Conservation (phyloP, 2,888 invertebrate genomes). For the Rhyacophila evoluta region DNA sequence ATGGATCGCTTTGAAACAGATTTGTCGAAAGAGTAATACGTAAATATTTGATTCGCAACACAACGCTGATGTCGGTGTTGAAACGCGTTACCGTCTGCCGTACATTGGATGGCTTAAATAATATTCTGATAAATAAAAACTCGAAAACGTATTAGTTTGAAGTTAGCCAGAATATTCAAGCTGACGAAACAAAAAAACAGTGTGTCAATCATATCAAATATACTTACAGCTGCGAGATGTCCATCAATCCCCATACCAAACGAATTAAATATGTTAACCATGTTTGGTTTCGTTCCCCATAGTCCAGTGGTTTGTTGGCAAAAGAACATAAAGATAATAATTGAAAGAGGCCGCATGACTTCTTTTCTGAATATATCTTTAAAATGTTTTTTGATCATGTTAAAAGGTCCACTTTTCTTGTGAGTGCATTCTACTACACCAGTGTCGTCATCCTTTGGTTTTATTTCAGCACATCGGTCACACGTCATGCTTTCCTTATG, state of each 20-base stretch:
- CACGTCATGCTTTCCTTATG: conserved; percentile 59
- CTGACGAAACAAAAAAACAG: too few relatives aligned
- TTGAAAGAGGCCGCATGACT: conserved; percentile 66
- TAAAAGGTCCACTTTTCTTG: conserved; percentile 59
- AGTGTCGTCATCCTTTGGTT: conserved; percentile 52
- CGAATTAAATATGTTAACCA: conserved; percentile 68
- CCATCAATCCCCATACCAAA: conserved; percentile 59
- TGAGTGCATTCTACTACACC: conserved; percentile 58
- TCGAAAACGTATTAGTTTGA: too few relatives aligned
- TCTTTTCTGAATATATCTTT: conserved; percentile 66
- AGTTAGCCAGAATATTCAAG: too few relatives aligned
- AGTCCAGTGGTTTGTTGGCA: conserved; percentile 69
- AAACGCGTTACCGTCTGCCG: too few relatives aligned
- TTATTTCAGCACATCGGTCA: conserved; percentile 30
- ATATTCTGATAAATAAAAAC: too few relatives aligned
- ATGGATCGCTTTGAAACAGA: too few relatives aligned
- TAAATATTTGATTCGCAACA: too few relatives aligned
- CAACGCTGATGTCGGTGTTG: too few relatives aligned
- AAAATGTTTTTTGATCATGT: conserved; percentile 57
- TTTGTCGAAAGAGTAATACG: too few relatives aligned
- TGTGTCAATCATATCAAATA: too few relatives aligned
- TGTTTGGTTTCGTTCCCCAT: conserved; percentile 68
- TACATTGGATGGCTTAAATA: too few relatives aligned
- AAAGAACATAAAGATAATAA: conserved; percentile 70
- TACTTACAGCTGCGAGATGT: conserved; percentile 68